A percentile compares a stretch with the other conserved stretches of the same genome.
phyloP scores from a whole-genome alignment of 1,140 invertebrate species.

The Procambarus virginalis region DNA sequence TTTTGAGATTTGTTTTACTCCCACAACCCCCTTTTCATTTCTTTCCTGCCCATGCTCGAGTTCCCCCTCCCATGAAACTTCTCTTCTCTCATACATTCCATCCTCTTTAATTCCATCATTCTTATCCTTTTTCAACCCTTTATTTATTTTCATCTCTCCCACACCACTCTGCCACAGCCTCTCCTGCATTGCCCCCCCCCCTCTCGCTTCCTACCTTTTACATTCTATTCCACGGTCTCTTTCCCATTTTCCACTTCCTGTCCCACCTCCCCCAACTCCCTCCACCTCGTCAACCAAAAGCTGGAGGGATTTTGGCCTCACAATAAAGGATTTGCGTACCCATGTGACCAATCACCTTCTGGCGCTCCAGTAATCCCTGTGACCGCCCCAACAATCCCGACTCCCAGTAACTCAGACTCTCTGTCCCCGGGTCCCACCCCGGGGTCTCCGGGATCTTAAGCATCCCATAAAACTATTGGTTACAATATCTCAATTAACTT shows the following conservation, averaged over 20 bases:
- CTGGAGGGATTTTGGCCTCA: neutral
- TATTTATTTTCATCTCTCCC: neutral
- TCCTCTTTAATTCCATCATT: neutral
- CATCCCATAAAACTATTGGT: no score
- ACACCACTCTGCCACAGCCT: neutral
- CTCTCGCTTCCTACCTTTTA: neutral
- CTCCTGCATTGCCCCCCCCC: neutral
- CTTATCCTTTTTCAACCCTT: no score
- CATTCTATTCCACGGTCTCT: neutral
- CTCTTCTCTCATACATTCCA: neutral
- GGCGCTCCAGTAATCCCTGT: neutral
- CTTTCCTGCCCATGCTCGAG: no score
- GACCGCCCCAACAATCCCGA: neutral
- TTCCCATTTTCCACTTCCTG: neutral
- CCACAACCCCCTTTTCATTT: no score
- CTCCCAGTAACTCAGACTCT: no score
- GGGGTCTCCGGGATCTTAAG: no score
- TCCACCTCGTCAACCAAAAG: no score
- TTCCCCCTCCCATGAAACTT: no score
- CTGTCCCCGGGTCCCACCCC: no score
- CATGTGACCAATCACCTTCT: neutral
- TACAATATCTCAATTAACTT: no score
- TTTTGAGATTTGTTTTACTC: no score
- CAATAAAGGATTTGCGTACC: neutral
- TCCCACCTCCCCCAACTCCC: neutral